Conservation (phyloP, 2,113 vertebrate species). For the Riparia riparia region DNA sequence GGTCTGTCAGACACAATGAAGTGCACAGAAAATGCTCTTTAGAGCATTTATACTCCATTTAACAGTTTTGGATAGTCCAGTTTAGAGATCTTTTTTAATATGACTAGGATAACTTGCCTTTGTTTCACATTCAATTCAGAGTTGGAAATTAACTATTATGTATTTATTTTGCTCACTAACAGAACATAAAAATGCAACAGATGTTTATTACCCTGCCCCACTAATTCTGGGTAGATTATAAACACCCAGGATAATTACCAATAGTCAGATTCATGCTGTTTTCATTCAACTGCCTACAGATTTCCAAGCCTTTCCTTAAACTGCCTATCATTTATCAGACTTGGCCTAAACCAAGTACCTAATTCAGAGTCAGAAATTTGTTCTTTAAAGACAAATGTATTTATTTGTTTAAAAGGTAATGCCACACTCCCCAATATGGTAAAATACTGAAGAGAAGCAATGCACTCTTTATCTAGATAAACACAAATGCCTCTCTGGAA, state of each 20-base stretch:
- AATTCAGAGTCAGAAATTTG: neutral
- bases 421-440: neutral
- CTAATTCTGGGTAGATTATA: neutral
- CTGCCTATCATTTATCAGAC: neutral
- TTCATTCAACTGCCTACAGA: neutral
- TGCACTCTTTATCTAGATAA: neutral
- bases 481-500: neutral
- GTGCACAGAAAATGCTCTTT: neutral
- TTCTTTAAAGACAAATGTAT: neutral
- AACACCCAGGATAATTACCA: neutral
- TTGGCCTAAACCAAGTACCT: neutral
- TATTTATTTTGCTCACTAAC: neutral
- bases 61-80: neutral
- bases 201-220: neutral
- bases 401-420: neutral
- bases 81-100: neutral
- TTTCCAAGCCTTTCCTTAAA: neutral
- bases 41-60: neutral
- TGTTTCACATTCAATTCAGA: neutral
- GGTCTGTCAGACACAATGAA: constrained; percentile 8
- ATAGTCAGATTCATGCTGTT: neutral
- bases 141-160: neutral
- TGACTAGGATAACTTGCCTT: neutral
- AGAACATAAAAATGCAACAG: neutral
- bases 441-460: neutral